Evolutionary conservation across 2,888 invertebrate genomes (phyloP).

Genomic region (Metallyticus violacea): DNA sequence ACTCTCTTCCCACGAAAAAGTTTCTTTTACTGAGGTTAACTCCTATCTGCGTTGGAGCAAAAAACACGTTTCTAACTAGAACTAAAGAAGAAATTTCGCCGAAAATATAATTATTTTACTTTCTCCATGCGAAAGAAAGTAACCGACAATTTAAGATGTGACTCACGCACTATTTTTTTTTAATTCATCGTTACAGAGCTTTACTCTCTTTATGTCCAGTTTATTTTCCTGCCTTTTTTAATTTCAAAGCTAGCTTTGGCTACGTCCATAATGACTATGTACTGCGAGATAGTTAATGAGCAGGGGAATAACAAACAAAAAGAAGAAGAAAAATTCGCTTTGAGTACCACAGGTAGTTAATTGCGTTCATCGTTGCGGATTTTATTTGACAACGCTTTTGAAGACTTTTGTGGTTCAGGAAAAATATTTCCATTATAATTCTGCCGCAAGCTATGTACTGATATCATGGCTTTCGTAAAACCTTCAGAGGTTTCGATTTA

Average conservation of each 20-base stretch:
- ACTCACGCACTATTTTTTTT: too few relatives aligned
- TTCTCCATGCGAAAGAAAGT: too few relatives aligned
- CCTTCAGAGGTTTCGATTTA: not conserved
- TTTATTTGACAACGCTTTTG: not conserved
- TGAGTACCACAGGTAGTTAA: not conserved
- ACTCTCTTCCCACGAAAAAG: too few relatives aligned
- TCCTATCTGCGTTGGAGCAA: too few relatives aligned
- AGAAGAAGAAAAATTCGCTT: not conserved
- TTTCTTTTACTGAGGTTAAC: too few relatives aligned
- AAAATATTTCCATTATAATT: not conserved
- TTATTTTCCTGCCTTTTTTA: not conserved
- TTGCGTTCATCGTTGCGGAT: not conserved
- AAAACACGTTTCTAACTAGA: too few relatives aligned
- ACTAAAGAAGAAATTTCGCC: too few relatives aligned
- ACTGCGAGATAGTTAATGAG: not conserved
- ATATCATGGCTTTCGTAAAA: not conserved
- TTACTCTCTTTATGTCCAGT: too few relatives aligned
- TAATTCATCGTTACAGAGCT: too few relatives aligned
- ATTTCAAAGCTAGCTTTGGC: not conserved
- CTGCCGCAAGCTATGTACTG: not conserved
- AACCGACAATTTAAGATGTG: too few relatives aligned
- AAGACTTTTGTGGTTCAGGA: not conserved
- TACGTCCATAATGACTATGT: not conserved
- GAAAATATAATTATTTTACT: too few relatives aligned
- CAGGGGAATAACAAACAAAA: not conserved